Evolutionary conservation across 2,797 vertebrate species (phyloP).

Genomic region (Enteromius mattozi): DNA sequence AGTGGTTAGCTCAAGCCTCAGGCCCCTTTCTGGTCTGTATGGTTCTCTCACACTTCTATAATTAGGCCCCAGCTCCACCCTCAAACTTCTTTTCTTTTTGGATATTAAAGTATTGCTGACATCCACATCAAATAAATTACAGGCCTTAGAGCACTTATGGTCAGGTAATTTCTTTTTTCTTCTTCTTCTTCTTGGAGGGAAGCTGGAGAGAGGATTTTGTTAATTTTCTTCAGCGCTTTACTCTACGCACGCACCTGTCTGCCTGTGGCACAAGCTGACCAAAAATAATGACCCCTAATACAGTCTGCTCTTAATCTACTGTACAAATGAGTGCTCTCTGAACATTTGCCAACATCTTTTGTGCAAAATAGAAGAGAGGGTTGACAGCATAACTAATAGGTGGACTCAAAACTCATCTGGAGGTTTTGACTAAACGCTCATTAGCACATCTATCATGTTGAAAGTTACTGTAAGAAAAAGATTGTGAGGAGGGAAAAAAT

Average conservation of each 20-base stretch:
- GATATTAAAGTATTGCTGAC: slow-evolving; percentile 73
- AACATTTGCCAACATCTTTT: slow-evolving; percentile 35
- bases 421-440: slow-evolving; percentile 21
- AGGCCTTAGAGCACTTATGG: slow-evolving; percentile 63
- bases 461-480: neutral
- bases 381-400: slow-evolving; percentile 34
- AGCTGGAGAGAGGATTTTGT: slow-evolving; percentile 27
- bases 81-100: slow-evolving; percentile 68
- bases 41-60: slow-evolving; percentile 75
- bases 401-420: slow-evolving; percentile 17
- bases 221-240: slow-evolving; percentile 47
- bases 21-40: slow-evolving; percentile 60
- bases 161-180: slow-evolving; percentile 55
- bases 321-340: slow-evolving; percentile 41
- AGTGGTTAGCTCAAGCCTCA: slow-evolving; percentile 58
- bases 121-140: slow-evolving; percentile 71
- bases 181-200: neutral
- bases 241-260: slow-evolving; percentile 57
- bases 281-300: slow-evolving; percentile 31
- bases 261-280: slow-evolving; percentile 39
- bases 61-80: slow-evolving; percentile 70
- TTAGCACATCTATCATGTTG: slow-evolving; percentile 19
- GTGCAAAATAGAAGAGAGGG: slow-evolving; percentile 1
- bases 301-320: slow-evolving; percentile 40
- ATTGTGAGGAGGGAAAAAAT: neutral